Evolutionary conservation across 35 echinoderm and acorn worm genomes (phyloP).

Genomic region (Lytechinus variegatus): DNA sequence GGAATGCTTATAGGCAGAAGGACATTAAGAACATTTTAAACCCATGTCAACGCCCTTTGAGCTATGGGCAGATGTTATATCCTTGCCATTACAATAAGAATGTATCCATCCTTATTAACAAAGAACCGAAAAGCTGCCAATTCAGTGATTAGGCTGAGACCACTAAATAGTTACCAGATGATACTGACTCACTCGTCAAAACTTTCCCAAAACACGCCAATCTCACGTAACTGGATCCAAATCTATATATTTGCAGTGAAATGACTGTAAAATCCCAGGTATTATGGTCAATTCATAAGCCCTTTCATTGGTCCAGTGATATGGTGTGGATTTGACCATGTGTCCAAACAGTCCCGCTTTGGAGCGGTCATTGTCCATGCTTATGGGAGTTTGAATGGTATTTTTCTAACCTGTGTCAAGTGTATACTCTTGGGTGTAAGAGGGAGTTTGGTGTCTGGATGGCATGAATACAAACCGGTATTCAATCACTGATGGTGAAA

Average conservation of each 20-base stretch:
- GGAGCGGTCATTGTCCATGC: slow-evolving; percentile 35
- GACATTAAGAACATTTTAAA: neutral
- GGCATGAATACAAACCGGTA: neutral
- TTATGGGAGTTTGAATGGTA: neutral
- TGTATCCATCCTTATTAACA: neutral
- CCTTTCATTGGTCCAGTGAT: neutral
- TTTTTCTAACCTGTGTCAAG: slow-evolving; percentile 28
- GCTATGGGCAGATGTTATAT: neutral
- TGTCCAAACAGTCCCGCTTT: neutral
- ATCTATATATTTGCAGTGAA: slow-evolving; percentile 20
- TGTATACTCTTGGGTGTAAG: neutral
- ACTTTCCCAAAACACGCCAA: slow-evolving; percentile 1
- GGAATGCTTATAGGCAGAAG: neutral
- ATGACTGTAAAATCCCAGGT: neutral
- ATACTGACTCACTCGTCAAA: neutral
- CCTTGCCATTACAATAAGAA: neutral
- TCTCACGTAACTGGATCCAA: neutral
- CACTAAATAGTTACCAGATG: neutral
- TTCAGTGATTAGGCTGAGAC: neutral
- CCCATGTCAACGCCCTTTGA: neutral
- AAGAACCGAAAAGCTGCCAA: neutral
- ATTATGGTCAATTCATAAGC: neutral
- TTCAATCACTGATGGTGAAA: neutral
- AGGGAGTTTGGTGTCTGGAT: neutral
- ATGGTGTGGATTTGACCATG: neutral